Evolutionary conservation across 2,888 invertebrate genomes (phyloP).

Genomic region (Nomada fucata): DNA sequence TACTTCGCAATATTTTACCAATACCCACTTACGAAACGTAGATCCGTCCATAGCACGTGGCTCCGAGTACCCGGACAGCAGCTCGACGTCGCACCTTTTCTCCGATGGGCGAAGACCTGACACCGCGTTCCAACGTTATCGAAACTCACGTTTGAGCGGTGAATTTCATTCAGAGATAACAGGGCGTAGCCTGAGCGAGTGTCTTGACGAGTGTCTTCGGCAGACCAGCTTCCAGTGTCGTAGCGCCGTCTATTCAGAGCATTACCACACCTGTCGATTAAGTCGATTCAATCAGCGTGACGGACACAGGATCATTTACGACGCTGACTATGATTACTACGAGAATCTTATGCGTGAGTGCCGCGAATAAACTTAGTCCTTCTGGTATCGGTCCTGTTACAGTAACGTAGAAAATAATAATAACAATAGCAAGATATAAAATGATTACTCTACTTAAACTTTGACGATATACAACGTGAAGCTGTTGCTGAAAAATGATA

Average conservation of each 20-base stretch:
- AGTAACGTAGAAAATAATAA: no score
- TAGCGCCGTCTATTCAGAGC: constrained; percentile 94
- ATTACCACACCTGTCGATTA: constrained; percentile 92
- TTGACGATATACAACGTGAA: no score
- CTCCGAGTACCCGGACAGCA: constrained; percentile 95
- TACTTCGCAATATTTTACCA: constrained; percentile 55
- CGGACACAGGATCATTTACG: constrained; percentile 94
- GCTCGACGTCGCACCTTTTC: constrained; percentile 93
- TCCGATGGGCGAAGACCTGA: constrained; percentile 93
- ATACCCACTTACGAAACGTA: constrained; percentile 76
- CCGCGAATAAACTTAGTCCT: background rate
- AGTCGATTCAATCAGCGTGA: constrained; percentile 95
- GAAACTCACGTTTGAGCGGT: constrained; percentile 93
- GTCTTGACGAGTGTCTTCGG: constrained; percentile 94
- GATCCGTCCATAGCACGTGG: constrained; percentile 89
- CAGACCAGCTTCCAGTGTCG: constrained; percentile 96
- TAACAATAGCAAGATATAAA: no score
- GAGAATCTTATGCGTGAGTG: constrained; percentile 95
- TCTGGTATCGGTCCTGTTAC: no score
- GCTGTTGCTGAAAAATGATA: no score
- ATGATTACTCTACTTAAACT: no score
- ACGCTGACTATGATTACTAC: constrained; percentile 96
- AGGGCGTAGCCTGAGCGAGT: constrained; percentile 94
- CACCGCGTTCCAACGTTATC: constrained; percentile 94
- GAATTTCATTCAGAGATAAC: constrained; percentile 96